These are phyloP conservation scores for Agapornis roseicollis DNA, from an alignment of 2,113 vertebrate genomes.

Conservation along the genomic window DNA sequence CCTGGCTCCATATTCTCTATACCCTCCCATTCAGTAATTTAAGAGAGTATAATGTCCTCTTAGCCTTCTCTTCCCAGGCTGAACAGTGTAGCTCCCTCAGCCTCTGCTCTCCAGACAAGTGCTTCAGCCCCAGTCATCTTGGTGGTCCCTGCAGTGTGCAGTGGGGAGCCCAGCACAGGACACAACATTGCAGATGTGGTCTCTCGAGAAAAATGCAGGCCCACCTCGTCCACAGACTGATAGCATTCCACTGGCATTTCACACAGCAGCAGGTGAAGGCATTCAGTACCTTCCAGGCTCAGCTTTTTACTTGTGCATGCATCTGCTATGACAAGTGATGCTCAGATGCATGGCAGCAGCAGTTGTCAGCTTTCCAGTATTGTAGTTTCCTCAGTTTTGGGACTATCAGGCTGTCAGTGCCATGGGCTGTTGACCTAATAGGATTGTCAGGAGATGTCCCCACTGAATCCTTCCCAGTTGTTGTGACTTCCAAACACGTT, in stretches of 20 bases:
- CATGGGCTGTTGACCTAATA: neutral
- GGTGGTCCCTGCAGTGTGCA: neutral
- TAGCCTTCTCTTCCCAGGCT: neutral
- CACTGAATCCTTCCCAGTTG: neutral
- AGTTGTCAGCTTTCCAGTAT: neutral
- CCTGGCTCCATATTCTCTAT: neutral
- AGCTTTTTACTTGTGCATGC: neutral
- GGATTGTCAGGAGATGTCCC: neutral
- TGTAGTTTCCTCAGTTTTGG: neutral
- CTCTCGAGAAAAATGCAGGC: neutral
- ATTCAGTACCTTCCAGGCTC: neutral
- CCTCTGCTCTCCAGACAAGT: neutral
- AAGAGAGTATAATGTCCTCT: neutral
- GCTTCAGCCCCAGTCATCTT: neutral
- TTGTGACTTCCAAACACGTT: neutral
- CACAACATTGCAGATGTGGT: neutral
- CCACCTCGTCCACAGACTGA: too few relatives aligned
- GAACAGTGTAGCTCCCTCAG: neutral
- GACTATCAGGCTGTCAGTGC: neutral
- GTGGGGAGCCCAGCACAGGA: neutral
- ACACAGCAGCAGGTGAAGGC: neutral
- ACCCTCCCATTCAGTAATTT: neutral
- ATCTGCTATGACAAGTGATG: neutral
- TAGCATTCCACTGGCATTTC: neutral
- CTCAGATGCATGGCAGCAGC: neutral